Percentiles rank a stretch among this genome's conserved stretches.
Evolutionary conservation across 2,797 vertebrate genomes (phyloP).

Genomic region (Uromys caudimaculatus): DNA sequence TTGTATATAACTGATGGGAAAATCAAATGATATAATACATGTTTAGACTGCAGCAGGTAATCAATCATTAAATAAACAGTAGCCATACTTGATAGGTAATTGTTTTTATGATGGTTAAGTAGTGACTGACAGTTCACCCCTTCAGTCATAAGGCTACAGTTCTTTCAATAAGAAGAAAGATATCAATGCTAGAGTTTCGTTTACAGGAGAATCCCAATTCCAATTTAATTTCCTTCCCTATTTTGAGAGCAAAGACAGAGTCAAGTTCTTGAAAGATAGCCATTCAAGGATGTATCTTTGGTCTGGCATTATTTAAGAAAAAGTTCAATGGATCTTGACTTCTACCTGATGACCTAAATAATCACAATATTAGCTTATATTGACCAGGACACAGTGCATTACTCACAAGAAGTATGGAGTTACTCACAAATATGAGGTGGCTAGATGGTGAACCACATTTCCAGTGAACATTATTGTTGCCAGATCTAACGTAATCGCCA

Average conservation of each 20-base stretch:
- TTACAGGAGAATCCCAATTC: slow-evolving; percentile 35
- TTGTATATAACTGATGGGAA: background rate
- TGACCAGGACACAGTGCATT: background rate
- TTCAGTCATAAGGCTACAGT: slow-evolving; percentile 6
- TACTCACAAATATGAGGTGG: background rate
- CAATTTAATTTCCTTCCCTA: slow-evolving; percentile 41
- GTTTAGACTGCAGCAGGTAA: background rate
- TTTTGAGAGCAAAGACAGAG: slow-evolving; percentile 48
- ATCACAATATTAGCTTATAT: background rate
- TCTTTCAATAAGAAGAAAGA: slow-evolving; percentile 52
- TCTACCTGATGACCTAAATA: slow-evolving; percentile 40
- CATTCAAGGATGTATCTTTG: background rate
- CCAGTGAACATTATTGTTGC: background rate
- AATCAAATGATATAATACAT: slow-evolving; percentile 20
- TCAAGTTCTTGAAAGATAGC: slow-evolving; percentile 40
- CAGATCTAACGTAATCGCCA: background rate
- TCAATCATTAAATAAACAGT: slow-evolving; percentile 6
- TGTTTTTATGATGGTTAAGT: slow-evolving; percentile 46
- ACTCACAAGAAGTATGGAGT: background rate
- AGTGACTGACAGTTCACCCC: slow-evolving; percentile 4
- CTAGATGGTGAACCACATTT: background rate
- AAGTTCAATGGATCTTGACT: background rate
- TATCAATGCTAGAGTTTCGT: slow-evolving; percentile 23
- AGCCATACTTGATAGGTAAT: slow-evolving; percentile 22
- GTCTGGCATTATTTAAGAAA: background rate